phyloP scores from a whole-genome alignment of 2,888 invertebrate species.

The Pollenia angustigena region DNA sequence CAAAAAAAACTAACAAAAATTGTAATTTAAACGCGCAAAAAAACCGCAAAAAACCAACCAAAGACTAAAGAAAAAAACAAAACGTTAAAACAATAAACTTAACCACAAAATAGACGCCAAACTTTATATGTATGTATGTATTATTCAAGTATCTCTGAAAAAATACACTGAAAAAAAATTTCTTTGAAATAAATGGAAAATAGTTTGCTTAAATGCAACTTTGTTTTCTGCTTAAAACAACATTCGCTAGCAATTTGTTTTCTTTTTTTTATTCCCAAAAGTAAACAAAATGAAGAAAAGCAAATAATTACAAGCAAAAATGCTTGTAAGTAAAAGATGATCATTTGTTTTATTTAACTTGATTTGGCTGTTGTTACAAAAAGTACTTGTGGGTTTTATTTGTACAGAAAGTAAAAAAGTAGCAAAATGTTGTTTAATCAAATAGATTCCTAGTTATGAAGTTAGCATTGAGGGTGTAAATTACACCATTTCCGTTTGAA shows the following conservation, averaged over 20 bases:
- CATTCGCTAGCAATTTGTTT: too few relatives aligned
- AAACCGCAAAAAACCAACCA: slow-evolving; percentile 29
- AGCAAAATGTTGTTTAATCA: not conserved
- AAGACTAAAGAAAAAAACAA: slow-evolving; percentile 10
- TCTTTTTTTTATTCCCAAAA: not conserved
- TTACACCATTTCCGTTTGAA: not conserved
- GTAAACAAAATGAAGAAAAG: not conserved
- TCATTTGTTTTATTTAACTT: slow-evolving; percentile 33
- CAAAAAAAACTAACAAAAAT: slow-evolving; percentile 15
- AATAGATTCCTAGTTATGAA: slow-evolving; percentile 21
- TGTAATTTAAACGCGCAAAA: slow-evolving; percentile 37
- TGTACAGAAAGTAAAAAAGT: not conserved
- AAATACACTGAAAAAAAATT: slow-evolving; percentile 31
- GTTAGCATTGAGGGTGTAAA: not conserved
- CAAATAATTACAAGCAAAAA: slow-evolving; percentile 1
- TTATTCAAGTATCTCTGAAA: not conserved
- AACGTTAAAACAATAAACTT: slow-evolving; percentile 61
- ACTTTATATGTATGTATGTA: not conserved
- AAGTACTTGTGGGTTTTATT: slow-evolving; percentile 16
- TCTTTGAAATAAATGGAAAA: not conserved
- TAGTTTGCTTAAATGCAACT: not conserved
- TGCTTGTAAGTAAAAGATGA: slow-evolving; percentile 17
- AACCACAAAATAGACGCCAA: slow-evolving; percentile 52
- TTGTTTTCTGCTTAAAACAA: not conserved
- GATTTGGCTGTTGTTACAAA: not conserved